Conservation (phyloP, 1,140 invertebrate genomes). For the Dendroctonus valens region DNA sequence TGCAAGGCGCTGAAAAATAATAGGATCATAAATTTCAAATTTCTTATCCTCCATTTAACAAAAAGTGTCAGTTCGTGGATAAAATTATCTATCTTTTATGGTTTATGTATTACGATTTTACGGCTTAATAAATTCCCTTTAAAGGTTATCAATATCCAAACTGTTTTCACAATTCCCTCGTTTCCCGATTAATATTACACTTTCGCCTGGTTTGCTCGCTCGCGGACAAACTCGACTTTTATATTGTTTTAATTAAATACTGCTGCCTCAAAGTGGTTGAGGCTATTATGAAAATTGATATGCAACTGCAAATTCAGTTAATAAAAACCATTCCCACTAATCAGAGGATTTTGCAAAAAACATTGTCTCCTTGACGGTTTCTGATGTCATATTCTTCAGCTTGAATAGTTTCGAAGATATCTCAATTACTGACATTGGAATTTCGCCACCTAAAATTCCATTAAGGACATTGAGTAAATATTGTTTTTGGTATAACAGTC, state of each 20-base stretch:
- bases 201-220: not conserved
- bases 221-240: not conserved
- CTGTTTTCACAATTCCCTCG: conserved; percentile 9
- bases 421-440: no score
- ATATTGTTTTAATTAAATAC: conserved; percentile 4
- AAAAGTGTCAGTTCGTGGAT: conserved; percentile 32
- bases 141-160: conserved; percentile 18
- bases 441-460: no score
- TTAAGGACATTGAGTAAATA: no score
- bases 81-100: conserved; percentile 33
- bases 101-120: conserved; percentile 31
- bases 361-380: no score
- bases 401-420: no score
- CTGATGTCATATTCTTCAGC: no score
- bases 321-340: no score
- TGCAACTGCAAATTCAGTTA: no score
- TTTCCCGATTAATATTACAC: conserved; percentile 9
- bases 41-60: conserved; percentile 33
- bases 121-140: conserved; percentile 20
- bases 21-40: conserved; percentile 31
- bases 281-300: no score
- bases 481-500: no score
- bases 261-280: not conserved
- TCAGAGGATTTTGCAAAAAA: no score
- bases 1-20: conserved; percentile 31